Percentiles rank a stretch among this genome's conserved stretches.
Evolutionary conservation across 2,797 vertebrate species (phyloP).

Genomic region (Chanos chanos): DNA sequence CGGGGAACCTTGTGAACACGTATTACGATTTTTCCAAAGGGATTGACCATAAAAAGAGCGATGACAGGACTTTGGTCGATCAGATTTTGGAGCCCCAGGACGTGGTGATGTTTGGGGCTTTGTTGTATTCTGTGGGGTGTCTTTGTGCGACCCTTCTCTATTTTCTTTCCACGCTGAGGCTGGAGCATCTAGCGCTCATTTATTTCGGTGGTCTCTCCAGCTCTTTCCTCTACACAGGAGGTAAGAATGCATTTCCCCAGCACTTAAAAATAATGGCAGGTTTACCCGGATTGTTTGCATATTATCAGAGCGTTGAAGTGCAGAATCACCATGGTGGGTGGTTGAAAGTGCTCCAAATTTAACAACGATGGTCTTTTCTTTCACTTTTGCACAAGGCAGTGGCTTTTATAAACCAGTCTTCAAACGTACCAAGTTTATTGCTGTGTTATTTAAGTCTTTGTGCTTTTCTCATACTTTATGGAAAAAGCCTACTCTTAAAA

Average conservation of each 20-base stretch:
- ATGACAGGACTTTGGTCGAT: constrained; percentile 95
- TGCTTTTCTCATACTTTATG: not conserved
- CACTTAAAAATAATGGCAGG: no score
- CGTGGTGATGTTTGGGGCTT: constrained; percentile 93
- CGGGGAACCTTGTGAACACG: constrained; percentile 95
- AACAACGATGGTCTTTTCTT: not conserved
- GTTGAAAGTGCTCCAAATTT: not conserved
- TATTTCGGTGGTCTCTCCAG: constrained; percentile 97
- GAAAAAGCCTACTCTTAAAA: no score
- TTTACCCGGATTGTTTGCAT: no score
- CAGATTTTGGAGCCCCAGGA: constrained; percentile 92
- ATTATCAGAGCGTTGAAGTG: no score
- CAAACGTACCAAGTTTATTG: not conserved
- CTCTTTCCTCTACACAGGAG: constrained; percentile 97
- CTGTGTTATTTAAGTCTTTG: not conserved
- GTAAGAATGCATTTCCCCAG: constrained; percentile 67
- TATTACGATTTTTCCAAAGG: constrained; percentile 99
- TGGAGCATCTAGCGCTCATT: constrained; percentile 95
- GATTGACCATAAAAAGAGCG: constrained; percentile 98
- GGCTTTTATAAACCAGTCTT: not conserved
- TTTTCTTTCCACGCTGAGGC: constrained; percentile 79
- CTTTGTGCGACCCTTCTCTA: constrained; percentile 87
- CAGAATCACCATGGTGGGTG: no score
- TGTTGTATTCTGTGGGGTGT: constrained; percentile 91
- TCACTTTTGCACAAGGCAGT: not conserved